Evolutionary conservation across 2,888 invertebrate species (phyloP).

Genomic region (Didymodactylos carnosus): DNA sequence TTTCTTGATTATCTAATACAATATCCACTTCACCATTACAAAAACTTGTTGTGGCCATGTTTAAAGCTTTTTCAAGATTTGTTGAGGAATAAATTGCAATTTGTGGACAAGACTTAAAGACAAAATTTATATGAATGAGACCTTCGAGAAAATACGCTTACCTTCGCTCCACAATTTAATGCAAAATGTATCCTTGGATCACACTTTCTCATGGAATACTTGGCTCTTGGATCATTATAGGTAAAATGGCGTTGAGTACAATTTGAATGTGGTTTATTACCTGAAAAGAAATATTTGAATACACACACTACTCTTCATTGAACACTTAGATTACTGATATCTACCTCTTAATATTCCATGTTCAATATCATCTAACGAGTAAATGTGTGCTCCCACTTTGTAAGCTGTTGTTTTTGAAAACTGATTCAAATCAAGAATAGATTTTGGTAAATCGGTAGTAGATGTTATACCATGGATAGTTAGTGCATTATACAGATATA

Average conservation of each 20-base stretch:
- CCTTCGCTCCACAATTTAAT: constrained; percentile 35
- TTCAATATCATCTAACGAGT: constrained; percentile 35
- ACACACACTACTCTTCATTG: background rate
- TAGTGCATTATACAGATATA: constrained; percentile 33
- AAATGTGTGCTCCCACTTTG: constrained; percentile 26
- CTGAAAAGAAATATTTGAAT: constrained; percentile 17
- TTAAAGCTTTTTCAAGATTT: constrained; percentile 2
- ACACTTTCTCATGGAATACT: constrained; percentile 22
- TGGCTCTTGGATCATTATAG: constrained; percentile 24
- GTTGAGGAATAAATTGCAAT: constrained; percentile 1
- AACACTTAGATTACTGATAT: background rate
- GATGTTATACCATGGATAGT: constrained; percentile 31
- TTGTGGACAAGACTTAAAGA: background rate
- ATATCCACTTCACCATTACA: constrained; percentile 8
- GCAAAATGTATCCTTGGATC: constrained; percentile 36
- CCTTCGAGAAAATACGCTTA: constrained; percentile 16
- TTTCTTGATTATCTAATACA: background rate
- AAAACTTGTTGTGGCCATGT: background rate
- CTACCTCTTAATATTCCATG: constrained; percentile 34
- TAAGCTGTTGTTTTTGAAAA: constrained; percentile 34
- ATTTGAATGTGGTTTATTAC: constrained; percentile 31
- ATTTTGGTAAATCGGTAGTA: constrained; percentile 21
- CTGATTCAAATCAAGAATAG: constrained; percentile 29
- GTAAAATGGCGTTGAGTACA: constrained; percentile 25
- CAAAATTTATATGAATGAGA: background rate